phyloP scores from a whole-genome alignment of 1,140 invertebrate species.

The Melanaphis sacchari region DNA sequence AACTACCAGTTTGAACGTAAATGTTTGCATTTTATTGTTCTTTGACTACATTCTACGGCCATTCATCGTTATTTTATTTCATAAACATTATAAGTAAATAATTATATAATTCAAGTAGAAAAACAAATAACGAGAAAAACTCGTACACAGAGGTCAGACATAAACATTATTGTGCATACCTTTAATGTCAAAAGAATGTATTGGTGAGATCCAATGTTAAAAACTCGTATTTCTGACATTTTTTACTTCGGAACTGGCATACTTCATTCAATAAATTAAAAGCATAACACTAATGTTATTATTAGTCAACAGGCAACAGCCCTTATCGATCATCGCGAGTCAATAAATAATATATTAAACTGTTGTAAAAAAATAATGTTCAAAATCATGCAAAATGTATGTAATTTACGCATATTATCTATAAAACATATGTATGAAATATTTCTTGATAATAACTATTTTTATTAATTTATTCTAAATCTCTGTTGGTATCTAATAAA shows the following conservation, averaged over 20 bases:
- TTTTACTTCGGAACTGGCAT: background rate
- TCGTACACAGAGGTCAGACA: background rate
- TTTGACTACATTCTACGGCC: background rate
- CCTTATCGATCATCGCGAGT: background rate
- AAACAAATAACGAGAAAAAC: background rate
- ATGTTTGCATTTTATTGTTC: background rate
- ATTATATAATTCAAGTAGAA: background rate
- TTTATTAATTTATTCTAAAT: too few species aligned
- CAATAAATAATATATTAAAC: background rate
- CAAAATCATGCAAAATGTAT: background rate
- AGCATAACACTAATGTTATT: background rate
- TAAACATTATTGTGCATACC: background rate
- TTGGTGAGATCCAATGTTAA: background rate
- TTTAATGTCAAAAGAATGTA: background rate
- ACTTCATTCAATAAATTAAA: background rate
- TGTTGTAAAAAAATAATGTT: background rate
- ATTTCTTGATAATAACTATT: background rate
- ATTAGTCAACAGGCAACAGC: background rate
- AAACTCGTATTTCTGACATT: background rate
- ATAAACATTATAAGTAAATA: background rate
- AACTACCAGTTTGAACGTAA: background rate
- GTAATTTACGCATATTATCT: background rate
- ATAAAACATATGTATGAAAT: background rate
- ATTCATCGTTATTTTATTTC: background rate
- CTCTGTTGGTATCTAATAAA: too few species aligned